These are phyloP conservation scores for Geococcyx californianus DNA, from an alignment of 2,113 vertebrate genomes.

Conservation along the genomic window DNA sequence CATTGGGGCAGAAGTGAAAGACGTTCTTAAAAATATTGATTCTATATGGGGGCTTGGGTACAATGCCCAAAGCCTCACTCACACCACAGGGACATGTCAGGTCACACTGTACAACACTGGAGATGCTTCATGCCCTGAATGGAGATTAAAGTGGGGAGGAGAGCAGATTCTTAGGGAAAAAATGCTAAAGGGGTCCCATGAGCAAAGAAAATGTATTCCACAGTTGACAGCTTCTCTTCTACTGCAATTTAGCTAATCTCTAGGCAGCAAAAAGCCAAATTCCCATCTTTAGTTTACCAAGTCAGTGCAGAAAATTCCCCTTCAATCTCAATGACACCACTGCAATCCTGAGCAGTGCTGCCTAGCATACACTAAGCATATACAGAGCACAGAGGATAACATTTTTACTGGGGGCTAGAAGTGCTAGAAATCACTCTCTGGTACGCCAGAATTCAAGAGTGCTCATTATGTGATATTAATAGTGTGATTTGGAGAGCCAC, in stretches of 20 bases:
- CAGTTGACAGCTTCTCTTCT: not conserved
- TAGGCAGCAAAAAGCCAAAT: not conserved
- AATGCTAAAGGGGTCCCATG: not conserved
- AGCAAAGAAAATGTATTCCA: not conserved
- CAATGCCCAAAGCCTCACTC: not conserved
- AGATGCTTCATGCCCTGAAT: not conserved
- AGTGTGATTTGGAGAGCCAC: not conserved
- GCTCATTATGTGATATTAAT: not conserved
- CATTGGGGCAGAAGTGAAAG: not conserved
- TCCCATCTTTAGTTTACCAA: not conserved
- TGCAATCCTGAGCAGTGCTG: not conserved
- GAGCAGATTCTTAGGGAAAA: not conserved
- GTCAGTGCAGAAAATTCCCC: not conserved
- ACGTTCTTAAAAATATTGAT: not conserved
- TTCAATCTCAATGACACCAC: not conserved
- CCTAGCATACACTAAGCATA: not conserved
- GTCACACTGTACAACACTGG: not conserved
- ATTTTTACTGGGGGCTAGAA: not conserved
- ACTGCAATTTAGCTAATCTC: not conserved
- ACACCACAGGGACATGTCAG: accelerated
- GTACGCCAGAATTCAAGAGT: not conserved
- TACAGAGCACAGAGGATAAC: not conserved
- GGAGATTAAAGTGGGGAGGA: not conserved
- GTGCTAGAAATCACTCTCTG: not conserved
- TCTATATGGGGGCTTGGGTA: not conserved